These are phyloP conservation scores for Orthosia incerta DNA, from an alignment of 2,888 invertebrate species.

Conservation along the genomic window DNA sequence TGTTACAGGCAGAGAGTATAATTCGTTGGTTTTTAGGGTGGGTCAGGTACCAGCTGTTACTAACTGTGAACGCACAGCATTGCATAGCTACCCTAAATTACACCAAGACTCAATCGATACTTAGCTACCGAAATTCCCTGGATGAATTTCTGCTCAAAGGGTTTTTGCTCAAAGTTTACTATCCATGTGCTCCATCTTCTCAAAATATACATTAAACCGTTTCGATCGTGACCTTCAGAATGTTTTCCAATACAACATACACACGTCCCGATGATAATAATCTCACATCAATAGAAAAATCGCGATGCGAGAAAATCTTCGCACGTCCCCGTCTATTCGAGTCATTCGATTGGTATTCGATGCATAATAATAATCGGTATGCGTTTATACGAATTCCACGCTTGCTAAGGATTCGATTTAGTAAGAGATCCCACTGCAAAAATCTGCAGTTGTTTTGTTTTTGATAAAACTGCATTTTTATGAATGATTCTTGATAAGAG, in stretches of 20 bases:
- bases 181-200: too few species aligned
- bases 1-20: too few species aligned
- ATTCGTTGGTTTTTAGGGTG: too few species aligned
- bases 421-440: too few species aligned
- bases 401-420: conserved; percentile 69
- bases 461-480: too few species aligned
- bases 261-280: conserved; percentile 61
- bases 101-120: background rate
- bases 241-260: conserved; percentile 41
- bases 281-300: conserved; percentile 67
- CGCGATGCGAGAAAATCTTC: conserved; percentile 70
- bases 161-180: too few species aligned
- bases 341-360: conserved; percentile 76
- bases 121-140: background rate
- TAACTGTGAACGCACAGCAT: too few species aligned
- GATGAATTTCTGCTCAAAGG: background rate
- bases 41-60: too few species aligned
- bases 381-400: conserved; percentile 82
- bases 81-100: background rate
- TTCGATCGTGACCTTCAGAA: conserved; percentile 16
- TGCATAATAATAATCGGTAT: conserved; percentile 84
- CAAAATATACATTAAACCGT: conserved; percentile 7
- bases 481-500: too few species aligned
- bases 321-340: conserved; percentile 72
- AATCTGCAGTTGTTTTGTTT: too few species aligned